A percentile compares a stretch with the other conserved stretches of the same genome.
phyloP scores from a whole-genome alignment of 2,888 invertebrate species.

The Drosophila algonquin region DNA sequence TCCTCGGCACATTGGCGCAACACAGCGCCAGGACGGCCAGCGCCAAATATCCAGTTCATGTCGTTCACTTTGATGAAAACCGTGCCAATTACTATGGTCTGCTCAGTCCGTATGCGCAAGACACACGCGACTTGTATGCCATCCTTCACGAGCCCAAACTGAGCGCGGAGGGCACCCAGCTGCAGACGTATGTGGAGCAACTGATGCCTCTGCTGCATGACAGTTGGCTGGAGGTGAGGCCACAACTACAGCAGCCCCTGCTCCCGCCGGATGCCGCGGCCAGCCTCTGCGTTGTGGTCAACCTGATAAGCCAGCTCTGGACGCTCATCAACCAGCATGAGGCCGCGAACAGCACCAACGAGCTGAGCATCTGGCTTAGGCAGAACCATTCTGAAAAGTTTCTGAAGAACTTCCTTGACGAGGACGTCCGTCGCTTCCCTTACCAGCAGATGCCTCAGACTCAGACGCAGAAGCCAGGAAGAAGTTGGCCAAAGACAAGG shows the following conservation, averaged over 20 bases:
- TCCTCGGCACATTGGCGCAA: constrained; percentile 84
- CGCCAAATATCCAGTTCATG: background rate
- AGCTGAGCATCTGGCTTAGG: constrained; percentile 85
- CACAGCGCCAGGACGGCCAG: constrained; percentile 35
- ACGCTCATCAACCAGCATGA: constrained; percentile 83
- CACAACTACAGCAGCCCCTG: constrained; percentile 62
- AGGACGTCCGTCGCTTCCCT: constrained; percentile 75
- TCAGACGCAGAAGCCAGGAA: background rate
- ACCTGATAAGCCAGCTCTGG: constrained; percentile 87
- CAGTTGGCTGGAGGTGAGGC: constrained; percentile 92
- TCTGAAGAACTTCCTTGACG: constrained; percentile 84
- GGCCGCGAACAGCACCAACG: constrained; percentile 70
- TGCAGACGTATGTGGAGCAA: constrained; percentile 87
- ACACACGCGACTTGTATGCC: constrained; percentile 28
- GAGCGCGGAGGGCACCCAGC: constrained; percentile 40
- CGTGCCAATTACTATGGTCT: constrained; percentile 64
- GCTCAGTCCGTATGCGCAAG: constrained; percentile 13
- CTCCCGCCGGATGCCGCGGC: constrained; percentile 87
- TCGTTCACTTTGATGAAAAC: constrained; percentile 48
- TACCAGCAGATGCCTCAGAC: constrained; percentile 72
- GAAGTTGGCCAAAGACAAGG: constrained; percentile 27
- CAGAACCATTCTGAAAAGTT: constrained; percentile 85
- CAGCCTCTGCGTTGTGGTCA: constrained; percentile 87
- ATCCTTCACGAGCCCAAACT: constrained; percentile 35
- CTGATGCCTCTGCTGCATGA: constrained; percentile 92